phyloP scores from a whole-genome alignment of 2,113 vertebrate species.

The Odontophorus gujanensis region DNA sequence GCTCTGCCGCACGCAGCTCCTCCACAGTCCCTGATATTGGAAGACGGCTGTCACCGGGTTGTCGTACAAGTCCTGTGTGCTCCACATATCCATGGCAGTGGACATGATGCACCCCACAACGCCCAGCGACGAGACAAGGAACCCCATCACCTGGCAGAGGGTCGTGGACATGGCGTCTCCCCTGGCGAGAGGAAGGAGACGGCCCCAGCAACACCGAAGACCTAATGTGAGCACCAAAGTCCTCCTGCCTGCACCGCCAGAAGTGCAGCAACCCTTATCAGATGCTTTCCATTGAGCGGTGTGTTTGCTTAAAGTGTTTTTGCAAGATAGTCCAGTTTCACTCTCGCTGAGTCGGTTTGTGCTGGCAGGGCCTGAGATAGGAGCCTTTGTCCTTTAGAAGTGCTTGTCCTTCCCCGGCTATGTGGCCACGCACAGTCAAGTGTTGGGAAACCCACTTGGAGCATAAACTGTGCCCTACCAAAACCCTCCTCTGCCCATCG shows the following conservation, averaged over 20 bases:
- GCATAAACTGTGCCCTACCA: background rate
- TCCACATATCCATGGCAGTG: constrained; percentile 88
- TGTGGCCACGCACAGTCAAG: background rate
- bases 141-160: constrained; percentile 83
- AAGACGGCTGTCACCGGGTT: constrained; percentile 84
- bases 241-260: constrained; percentile 27
- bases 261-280: constrained; percentile 65
- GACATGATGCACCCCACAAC: constrained; percentile 82
- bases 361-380: constrained; percentile 51
- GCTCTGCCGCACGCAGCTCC: constrained; percentile 86
- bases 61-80: constrained; percentile 84
- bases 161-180: constrained; percentile 82
- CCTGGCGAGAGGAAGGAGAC: background rate
- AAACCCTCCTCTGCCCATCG: background rate
- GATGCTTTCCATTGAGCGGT: constrained; percentile 56
- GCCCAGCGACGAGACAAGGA: constrained; percentile 80
- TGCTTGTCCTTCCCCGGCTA: constrained; percentile 44
- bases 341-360: constrained; percentile 62
- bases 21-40: constrained; percentile 91
- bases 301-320: constrained; percentile 85
- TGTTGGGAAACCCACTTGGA: background rate
- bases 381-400: constrained; percentile 71
- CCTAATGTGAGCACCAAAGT: background rate
- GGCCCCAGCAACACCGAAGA: background rate
- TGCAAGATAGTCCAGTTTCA: constrained; percentile 85